Evolutionary conservation across 1,140 invertebrate genomes (phyloP).

Genomic region (Pteromalus puparum): DNA sequence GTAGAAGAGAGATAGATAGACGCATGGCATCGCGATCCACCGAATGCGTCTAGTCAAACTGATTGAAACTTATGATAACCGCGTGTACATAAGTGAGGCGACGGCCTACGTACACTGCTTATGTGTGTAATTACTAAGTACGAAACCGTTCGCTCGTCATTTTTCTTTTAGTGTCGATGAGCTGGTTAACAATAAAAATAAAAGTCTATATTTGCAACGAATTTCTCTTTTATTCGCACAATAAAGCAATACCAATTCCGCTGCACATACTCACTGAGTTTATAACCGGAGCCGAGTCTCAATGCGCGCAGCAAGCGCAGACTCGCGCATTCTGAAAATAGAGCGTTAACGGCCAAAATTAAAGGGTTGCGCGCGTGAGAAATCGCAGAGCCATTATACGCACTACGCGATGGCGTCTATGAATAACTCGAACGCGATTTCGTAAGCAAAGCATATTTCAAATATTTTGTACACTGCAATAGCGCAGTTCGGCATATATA

Average conservation of each 20-base stretch:
- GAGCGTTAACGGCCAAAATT: conserved; percentile 47
- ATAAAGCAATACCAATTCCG: conserved; percentile 15
- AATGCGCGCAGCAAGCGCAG: not conserved
- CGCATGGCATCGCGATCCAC: conserved; percentile 54
- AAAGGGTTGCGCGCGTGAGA: conserved; percentile 47
- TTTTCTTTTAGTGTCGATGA: too few relatives aligned
- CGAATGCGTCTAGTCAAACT: conserved; percentile 32
- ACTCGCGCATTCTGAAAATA: conserved; percentile 46
- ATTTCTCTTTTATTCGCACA: not conserved
- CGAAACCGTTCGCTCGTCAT: not conserved
- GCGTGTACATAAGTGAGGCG: conserved; percentile 14
- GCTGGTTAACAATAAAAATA: not conserved
- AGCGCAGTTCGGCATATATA: too few relatives aligned
- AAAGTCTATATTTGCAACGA: too few relatives aligned
- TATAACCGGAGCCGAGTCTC: not conserved
- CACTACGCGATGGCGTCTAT: not conserved
- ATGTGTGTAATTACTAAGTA: not conserved
- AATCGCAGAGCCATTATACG: conserved; percentile 32
- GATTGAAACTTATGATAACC: conserved; percentile 59
- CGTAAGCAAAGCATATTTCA: not conserved
- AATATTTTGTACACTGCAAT: not conserved
- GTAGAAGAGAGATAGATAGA: conserved; percentile 40
- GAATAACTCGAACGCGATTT: conserved; percentile 14
- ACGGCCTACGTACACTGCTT: not conserved
- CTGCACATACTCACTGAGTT: not conserved